Base-by-base conservation (phyloP, 1,140 invertebrate species). In the Tenebrio molitor region DNA sequence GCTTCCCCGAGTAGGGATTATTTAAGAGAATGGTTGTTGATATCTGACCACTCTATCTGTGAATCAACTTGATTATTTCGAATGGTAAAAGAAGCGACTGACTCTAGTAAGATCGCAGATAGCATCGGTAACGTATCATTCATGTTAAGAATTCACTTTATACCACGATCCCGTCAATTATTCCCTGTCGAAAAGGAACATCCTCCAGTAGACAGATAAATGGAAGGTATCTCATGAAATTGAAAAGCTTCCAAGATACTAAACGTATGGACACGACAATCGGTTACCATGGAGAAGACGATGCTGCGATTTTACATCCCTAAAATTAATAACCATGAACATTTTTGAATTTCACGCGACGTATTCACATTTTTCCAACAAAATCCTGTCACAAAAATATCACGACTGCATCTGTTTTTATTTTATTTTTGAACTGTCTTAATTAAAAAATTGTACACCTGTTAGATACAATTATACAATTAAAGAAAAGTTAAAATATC, bases 81-180 rank as follows among this genome's bases (percentile, higher is more conserved):
- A 53, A 53, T 19, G 50, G 50, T 65, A 39, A 25, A 65, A 65
- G 62, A 65, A 65, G 34, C 62, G 39, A 65, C 33, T 65, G 62
- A 42, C 34, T 65, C 17, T 36, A 39, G 62, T 65, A 42, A 65
- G 34, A 65, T 39, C 44, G 25, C 3, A 65, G 70, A 72, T 72
- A 72, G n/a, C 16, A 72, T 72, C 70, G 53, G 33, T 58, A 62
- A 46, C 16, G 62, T 70, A 74, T 76, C 69, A 71, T 71, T 76
- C 74, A 76, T 71, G 74, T 65, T 76, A 74, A 70, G 72, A 74
- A 76, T 76, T 76, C 74, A 76, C 74, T 76, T 76, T 72, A 58
- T 44, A 76, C 74, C 65, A 68, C 64, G 74, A 76, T 74, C 72
- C 74, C 72, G 74, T 76, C 74, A 76, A 76, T 76, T 76, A 76